Base-by-base conservation (phyloP, 2,797 vertebrate genomes). In the Myotis findleyi region DNA sequence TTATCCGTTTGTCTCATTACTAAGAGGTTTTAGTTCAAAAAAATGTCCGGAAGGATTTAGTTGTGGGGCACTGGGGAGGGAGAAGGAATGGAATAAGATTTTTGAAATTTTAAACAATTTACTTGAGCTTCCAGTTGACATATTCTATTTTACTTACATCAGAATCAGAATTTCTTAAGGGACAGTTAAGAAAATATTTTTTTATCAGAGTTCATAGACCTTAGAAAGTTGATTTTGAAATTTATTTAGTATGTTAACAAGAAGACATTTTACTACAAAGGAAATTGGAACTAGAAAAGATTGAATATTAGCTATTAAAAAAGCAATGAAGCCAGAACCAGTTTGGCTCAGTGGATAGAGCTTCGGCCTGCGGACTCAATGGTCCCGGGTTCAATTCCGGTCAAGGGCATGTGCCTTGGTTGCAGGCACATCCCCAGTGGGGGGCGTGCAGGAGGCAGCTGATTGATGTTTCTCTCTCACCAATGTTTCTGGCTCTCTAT, bases 1-100 rank as follows among this genome's bases (percentile, higher is more conserved):
- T 96, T 96, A 97, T 98, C 97, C 88, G 41, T 94, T 98, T 93
- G 66, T 96, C 94, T 98, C 94, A 96, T 98, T 97, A 97, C 89
- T 97, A 93, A 95, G 94, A 97, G 92, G 66, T 96, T 97, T 96
- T 86, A 84, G 66, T 96, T 97, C 53, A 47, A 92, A 96, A 89
- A 95, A 97, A 73, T 97, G 96, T 93, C 96, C 72, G 84, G 97
- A 95, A 97, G 93, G 84, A 88, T 97, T 96, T 95, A 95, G 91
- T 90, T 95, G 96, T 91, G 85, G 53, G 95, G 38, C 90, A 93
- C 64, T 94, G 44, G 93, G 87, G 95, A 97, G 94, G 68, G 93
- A 91, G 64, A 89, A 21, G 62, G 5, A 41, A 59, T 80, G 11
- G 23, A 93, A 47, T 69, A 80, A 81, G 55, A 71, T 72, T 85